These are phyloP conservation scores for Malurus cyaneus DNA, from an alignment of 2,113 vertebrate genomes.

Conservation along the genomic window DNA sequence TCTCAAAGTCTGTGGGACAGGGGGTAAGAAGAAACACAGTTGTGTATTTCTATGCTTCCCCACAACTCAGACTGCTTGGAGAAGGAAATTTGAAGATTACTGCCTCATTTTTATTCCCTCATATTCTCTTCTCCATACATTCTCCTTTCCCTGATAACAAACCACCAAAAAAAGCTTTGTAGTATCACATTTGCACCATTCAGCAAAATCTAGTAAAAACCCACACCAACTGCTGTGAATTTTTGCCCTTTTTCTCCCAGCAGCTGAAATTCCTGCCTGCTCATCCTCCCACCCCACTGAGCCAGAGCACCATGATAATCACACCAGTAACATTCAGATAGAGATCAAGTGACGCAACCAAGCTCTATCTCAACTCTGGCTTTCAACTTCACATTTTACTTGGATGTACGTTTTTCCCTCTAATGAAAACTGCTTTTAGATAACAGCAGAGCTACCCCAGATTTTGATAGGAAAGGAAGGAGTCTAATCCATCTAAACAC, in stretches of 20 bases:
- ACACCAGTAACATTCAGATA: conserved; percentile 33
- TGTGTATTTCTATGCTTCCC: neutral
- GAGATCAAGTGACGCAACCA: conserved; percentile 60
- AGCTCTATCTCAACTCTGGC: conserved; percentile 55
- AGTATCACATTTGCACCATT: conserved; percentile 26
- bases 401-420: conserved; percentile 41
- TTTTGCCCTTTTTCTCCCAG: conserved; percentile 4
- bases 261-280: conserved; percentile 55
- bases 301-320: conserved; percentile 51
- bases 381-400: conserved; percentile 62
- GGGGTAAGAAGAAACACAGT: neutral
- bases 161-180: neutral
- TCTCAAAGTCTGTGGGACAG: neutral
- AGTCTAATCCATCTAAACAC: conserved; percentile 15
- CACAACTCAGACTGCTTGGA: neutral
- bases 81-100: neutral
- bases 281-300: conserved; percentile 30
- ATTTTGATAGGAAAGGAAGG: neutral
- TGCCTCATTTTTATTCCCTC: neutral
- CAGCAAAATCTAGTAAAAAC: neutral
- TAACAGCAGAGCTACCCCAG: conserved; percentile 29
- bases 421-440: conserved; percentile 56
- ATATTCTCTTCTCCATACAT: neutral
- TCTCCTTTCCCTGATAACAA: neutral
- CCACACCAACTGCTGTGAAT: conserved; percentile 43